Conservation (phyloP, 64 coral and sea anemone species). For the Montipora cactus region DNA sequence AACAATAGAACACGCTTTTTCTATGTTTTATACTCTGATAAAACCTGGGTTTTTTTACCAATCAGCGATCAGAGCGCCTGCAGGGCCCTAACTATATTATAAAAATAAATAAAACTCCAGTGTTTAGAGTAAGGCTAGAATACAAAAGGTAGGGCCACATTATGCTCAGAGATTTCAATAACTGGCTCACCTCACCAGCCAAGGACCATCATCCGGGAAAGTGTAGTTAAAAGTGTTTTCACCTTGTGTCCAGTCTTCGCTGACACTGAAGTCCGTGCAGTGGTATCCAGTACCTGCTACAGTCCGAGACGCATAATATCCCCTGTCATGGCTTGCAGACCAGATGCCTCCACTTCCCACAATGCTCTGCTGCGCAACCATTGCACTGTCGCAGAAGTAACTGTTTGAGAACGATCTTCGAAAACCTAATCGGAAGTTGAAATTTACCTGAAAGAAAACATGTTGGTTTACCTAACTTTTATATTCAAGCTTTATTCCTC, state of each 20-base stretch:
- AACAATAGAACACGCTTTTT: no score
- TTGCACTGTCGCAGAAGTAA: slow-evolving; percentile 10
- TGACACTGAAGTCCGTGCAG: slow-evolving; percentile 54
- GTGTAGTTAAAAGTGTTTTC: slow-evolving; percentile 63
- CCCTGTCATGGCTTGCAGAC: neutral
- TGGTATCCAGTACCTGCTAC: slow-evolving; percentile 51
- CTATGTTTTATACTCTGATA: no score
- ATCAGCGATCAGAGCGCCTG: no score
- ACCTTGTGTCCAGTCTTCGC: slow-evolving; percentile 64
- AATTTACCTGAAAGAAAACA: slow-evolving; percentile 23
- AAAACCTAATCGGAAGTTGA: slow-evolving; percentile 58
- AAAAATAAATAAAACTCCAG: no score
- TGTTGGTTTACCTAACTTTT: neutral
- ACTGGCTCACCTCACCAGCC: neutral
- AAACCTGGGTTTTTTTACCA: no score
- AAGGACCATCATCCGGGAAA: slow-evolving; percentile 38
- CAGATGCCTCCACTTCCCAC: slow-evolving; percentile 41
- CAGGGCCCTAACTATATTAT: no score
- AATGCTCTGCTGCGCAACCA: slow-evolving; percentile 11
- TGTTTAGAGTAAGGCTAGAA: no score
- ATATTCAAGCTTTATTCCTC: neutral
- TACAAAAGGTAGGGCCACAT: neutral
- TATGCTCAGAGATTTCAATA: neutral
- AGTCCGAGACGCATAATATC: neutral
- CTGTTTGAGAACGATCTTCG: slow-evolving; percentile 18